Evolutionary conservation across 2,113 vertebrate species (phyloP).

Genomic region (Melierax canorus): DNA sequence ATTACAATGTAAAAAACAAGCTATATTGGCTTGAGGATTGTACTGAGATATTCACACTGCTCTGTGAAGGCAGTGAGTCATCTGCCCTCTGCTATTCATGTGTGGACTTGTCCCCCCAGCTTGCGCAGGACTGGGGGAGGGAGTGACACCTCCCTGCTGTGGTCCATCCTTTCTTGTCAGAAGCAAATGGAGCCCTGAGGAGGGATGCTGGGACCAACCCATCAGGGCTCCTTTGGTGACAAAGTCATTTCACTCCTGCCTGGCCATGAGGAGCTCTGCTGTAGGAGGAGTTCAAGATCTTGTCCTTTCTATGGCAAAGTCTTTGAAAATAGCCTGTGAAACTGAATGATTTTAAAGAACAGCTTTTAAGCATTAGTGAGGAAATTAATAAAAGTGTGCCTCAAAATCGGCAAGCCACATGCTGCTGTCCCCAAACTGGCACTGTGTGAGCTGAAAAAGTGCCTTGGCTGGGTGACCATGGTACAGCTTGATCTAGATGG

Average conservation of each 20-base stretch:
- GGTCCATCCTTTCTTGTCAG: neutral
- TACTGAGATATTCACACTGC: neutral
- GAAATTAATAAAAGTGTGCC: neutral
- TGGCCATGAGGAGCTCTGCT: neutral
- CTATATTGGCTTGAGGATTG: neutral
- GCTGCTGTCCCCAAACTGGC: neutral
- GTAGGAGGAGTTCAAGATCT: neutral
- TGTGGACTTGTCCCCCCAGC: neutral
- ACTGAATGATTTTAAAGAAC: neutral
- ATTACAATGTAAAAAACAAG: neutral
- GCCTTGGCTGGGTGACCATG: neutral
- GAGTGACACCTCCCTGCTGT: neutral
- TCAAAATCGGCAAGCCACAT: rapidly evolving
- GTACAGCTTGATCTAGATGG: neutral
- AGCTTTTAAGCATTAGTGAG: neutral
- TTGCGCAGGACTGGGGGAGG: neutral
- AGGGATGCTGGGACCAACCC: neutral
- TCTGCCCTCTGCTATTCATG: neutral
- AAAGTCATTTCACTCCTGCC: neutral
- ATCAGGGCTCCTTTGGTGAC: neutral
- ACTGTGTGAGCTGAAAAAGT: neutral
- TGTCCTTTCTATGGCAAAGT: neutral
- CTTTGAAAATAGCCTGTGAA: neutral
- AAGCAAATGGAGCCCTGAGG: neutral
- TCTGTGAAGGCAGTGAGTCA: neutral